These are phyloP conservation scores for Caenorhabditis remanei DNA, from an alignment of 1,140 invertebrate genomes.

Conservation along the genomic window DNA sequence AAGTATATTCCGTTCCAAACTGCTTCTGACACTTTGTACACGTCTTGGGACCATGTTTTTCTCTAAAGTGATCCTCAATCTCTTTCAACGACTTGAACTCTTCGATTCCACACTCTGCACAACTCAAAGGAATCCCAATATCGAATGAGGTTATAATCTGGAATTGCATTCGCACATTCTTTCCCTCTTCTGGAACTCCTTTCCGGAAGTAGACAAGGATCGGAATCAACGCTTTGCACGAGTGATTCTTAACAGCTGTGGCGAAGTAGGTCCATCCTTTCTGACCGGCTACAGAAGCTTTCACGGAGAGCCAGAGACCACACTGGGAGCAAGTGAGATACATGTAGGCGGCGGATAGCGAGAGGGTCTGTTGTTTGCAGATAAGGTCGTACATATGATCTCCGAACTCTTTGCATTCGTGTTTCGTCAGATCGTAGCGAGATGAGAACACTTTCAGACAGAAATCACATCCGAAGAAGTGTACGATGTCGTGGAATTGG, in stretches of 20 bases:
- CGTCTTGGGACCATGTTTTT: not conserved
- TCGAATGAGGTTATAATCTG: not conserved
- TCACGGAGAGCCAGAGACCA: not conserved
- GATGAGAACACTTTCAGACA: not conserved
- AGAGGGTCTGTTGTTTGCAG: not conserved
- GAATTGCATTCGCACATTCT: not conserved
- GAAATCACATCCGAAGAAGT: constrained; percentile 29
- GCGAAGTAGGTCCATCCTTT: constrained; percentile 23
- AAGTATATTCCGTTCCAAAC: constrained; percentile 13
- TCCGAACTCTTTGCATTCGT: constrained; percentile 6
- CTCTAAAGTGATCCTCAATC: not conserved
- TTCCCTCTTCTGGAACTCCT: not conserved
- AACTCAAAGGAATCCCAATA: not conserved
- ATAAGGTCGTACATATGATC: not conserved
- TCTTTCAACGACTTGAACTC: not conserved
- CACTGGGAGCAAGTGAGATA: constrained; percentile 24
- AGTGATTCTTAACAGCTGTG: not conserved
- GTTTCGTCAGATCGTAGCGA: constrained; percentile 12
- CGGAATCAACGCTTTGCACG: not conserved
- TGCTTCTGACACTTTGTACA: not conserved
- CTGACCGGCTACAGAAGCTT: not conserved
- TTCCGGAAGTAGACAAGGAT: constrained; percentile 13
- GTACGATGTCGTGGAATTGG: not conserved
- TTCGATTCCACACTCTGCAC: not conserved
- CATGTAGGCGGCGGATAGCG: not conserved